Base-by-base conservation (phyloP, 1,140 invertebrate species). In the Drosophila chauvacae region DNA sequence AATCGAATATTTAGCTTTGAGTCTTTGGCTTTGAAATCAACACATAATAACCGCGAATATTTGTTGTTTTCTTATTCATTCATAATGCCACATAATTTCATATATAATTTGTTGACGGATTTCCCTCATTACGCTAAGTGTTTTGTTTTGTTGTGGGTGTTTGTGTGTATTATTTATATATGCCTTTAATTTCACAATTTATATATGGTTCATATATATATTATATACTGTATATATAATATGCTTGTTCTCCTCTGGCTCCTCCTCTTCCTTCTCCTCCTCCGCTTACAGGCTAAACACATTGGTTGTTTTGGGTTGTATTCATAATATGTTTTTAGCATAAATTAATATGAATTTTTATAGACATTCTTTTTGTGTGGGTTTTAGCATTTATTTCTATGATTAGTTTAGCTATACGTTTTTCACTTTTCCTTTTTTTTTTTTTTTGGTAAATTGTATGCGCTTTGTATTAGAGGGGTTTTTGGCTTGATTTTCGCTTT, bases 11-110 rank as follows among this genome's bases (percentile, higher is more conserved):
- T 76, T 79, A 79, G 69, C 59, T 82, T 90, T 90, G 86, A 90
- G 86, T 90, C 86, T 90, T 90, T 90, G 87, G 87, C 77, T 87
- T 91, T 87, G 71, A 91, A 90, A 86, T 86, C 82, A 90, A 90
- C 86, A 82, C 76, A 77, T 80, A 70, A 68, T 80, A 66, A 68
- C 42, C 41, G 30, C 61, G 70, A 63, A 55, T 72, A 72, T 60
- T 75, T 41, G 55, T 63, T 69, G 64, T 10, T 62, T 23, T 65
- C 58, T 50, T 73, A 57, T 35, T 35, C 53, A 35, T 81, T 26
- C 37, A 23, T 80, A 65, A 65, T 28, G 41, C 33, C 57, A 69
- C 53, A 76, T 76, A 48, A 45, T 58, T 65, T 53, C 47, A 59
- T 45, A 45, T 72, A 70, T 30, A 48, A 41, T 58, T 72, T 47